These are phyloP conservation scores for Idaea dimidiata DNA, from an alignment of 2,888 invertebrate genomes.

Conservation along the genomic window DNA sequence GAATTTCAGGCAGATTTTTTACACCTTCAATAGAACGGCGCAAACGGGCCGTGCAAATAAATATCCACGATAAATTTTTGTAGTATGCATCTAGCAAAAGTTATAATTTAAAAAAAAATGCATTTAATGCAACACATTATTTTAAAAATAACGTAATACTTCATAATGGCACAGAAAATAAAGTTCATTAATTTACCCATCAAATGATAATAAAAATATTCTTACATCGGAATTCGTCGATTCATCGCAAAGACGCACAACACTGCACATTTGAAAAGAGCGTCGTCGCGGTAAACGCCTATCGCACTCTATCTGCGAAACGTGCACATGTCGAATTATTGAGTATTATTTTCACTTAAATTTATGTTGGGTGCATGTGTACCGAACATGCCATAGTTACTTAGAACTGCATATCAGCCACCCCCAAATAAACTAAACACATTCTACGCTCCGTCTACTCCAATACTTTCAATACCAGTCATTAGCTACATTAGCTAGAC, in stretches of 20 bases:
- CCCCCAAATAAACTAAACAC: constrained; percentile 5
- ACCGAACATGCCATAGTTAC: background rate
- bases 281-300: constrained; percentile 25
- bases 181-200: constrained; percentile 51
- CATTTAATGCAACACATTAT: constrained; percentile 77
- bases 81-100: constrained; percentile 5
- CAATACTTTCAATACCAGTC: constrained; percentile 16
- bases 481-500: constrained; percentile 32
- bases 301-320: background rate
- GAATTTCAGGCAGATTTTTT: too few species aligned
- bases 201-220: constrained; percentile 48
- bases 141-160: constrained; percentile 77
- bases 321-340: background rate
- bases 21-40: too few species aligned
- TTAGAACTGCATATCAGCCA: background rate
- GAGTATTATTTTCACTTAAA: background rate
- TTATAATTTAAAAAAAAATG: constrained; percentile 55
- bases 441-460: constrained; percentile 20
- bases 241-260: constrained; percentile 60
- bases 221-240: constrained; percentile 50
- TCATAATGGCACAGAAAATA: constrained; percentile 75
- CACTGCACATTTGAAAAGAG: constrained; percentile 38
- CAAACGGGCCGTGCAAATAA: too few species aligned
- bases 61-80: too few species aligned
- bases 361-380: background rate